Evolutionary conservation across 2,888 invertebrate species (phyloP).

Genomic region (Hyposoter dolosus): DNA sequence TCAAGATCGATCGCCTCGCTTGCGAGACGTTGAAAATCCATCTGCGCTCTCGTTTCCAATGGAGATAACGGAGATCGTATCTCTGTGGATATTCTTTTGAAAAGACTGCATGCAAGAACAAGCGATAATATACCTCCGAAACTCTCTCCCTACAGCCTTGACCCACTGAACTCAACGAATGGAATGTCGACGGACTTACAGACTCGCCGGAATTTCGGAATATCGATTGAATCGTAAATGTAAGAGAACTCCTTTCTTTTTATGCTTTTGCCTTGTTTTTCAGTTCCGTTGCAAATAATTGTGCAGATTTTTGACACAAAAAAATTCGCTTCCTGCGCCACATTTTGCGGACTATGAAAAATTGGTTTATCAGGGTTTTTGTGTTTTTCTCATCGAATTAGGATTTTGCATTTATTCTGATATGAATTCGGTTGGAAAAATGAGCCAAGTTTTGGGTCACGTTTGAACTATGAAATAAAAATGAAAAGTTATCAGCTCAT

Average conservation of each 20-base stretch:
- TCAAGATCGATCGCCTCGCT: conserved; percentile 10
- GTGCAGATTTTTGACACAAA: too few species aligned
- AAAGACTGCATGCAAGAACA: conserved; percentile 49
- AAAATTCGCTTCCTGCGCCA: too few species aligned
- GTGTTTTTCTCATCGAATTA: too few species aligned
- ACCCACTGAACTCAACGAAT: conserved; percentile 75
- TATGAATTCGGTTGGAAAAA: too few species aligned
- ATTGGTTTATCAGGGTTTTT: too few species aligned
- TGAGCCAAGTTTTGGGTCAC: too few species aligned
- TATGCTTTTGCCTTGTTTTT: not conserved
- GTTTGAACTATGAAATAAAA: not conserved
- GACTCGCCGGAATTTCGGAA: conserved; percentile 8
- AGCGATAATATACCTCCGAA: conserved; percentile 65
- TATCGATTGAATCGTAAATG: conserved; percentile 5
- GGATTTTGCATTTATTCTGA: too few species aligned
- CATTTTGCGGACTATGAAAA: too few species aligned
- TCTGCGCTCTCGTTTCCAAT: conserved; percentile 47
- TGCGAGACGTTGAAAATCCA: conserved; percentile 30
- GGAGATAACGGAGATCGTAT: conserved; percentile 26
- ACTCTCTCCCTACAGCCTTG: conserved; percentile 76
- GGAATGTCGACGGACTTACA: conserved; percentile 35
- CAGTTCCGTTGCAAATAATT: too few species aligned
- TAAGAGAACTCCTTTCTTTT: not conserved
- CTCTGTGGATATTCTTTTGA: conserved; percentile 33
- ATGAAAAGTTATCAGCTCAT: not conserved